Evolutionary conservation across 2,797 vertebrate species (phyloP), one percentile per base, ranked within the genome.

Genomic region (Philypnodon macrostomus): DNA sequence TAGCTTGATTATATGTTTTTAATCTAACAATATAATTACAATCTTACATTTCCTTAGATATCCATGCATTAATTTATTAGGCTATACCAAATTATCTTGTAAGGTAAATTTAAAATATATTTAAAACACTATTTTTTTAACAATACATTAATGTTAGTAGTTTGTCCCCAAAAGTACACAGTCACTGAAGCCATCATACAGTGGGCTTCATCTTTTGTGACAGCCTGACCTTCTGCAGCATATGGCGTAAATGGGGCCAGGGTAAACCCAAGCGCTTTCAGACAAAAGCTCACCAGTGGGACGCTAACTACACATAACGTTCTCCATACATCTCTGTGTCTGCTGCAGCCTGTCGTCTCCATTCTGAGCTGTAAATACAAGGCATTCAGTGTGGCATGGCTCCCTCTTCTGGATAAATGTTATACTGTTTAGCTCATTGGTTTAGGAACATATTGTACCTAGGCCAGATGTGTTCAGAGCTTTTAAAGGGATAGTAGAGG

Each of bases 201-300:
- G 47, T 39, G 47, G 53, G 47, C 44, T 41, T 85, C 63, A 85
- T 83, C 13, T 31, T 65, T 75, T 64, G 53, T 77, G 83, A 85
- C 80, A 80, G 77, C 14, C 53, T 53, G 67, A 56, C 45, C 70
- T 58, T 52, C 42, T 0, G n/a, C 47, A 61, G 67, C 84, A 86
- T 83, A 85, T 85, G 83, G 79, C 6, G 32, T 62, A 67, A 81
- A 75, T 38, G 56, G 62, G 69, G 68, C 68, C 67, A 70, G 58
- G 58, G 16, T 30, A 34, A 50, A 51, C 59, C 64, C 77, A 70
- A 68, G 54, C 67, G 70, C 61, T 64, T 64, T 44, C 51, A 71
- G 67, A 88, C 83, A 88, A 82, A 82, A 71, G 77, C 62, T 39
- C 74, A n/a, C 67, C 75, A 74, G 69, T 75, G 64, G 79, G 80